Conservation (phyloP, 2,888 invertebrate species). For the Meandrusa payeni region DNA sequence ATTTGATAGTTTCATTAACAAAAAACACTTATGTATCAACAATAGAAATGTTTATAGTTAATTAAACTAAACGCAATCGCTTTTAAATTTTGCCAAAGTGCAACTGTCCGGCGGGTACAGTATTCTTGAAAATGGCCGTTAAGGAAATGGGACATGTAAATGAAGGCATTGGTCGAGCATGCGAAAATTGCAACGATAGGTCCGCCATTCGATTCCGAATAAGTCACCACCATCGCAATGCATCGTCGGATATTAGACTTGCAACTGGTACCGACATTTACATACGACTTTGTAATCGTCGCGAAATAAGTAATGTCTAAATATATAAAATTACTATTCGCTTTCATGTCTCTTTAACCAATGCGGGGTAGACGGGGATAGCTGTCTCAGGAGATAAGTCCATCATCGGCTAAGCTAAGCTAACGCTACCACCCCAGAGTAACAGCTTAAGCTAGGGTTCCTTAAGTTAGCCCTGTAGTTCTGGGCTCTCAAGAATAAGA, state of each 20-base stretch:
- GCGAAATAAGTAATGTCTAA: too few species aligned
- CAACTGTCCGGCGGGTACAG: conserved; percentile 52
- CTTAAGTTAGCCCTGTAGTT: too few species aligned
- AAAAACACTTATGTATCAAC: too few species aligned
- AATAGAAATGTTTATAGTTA: not conserved
- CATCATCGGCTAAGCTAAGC: too few species aligned
- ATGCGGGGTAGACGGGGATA: too few species aligned
- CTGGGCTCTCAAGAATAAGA: too few species aligned
- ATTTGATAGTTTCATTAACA: too few species aligned
- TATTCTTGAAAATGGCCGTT: conserved; percentile 61
- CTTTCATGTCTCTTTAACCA: too few species aligned
- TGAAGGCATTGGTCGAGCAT: conserved; percentile 41
- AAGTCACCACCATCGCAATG: conserved; percentile 13
- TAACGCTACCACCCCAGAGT: too few species aligned
- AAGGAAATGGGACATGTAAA: conserved; percentile 72
- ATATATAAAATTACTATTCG: too few species aligned
- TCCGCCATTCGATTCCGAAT: conserved; percentile 26
- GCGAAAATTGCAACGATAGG: conserved; percentile 31
- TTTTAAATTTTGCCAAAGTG: conserved; percentile 29
- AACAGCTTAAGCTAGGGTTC: too few species aligned
- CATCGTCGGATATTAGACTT: conserved; percentile 6
- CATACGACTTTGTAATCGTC: not conserved
- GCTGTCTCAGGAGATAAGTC: too few species aligned
- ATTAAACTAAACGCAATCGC: conserved; percentile 32
- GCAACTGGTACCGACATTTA: not conserved